Evolutionary conservation across 2,888 invertebrate species (phyloP), one percentile per base, ranked within the genome.

Genomic region (Autographa gamma): DNA sequence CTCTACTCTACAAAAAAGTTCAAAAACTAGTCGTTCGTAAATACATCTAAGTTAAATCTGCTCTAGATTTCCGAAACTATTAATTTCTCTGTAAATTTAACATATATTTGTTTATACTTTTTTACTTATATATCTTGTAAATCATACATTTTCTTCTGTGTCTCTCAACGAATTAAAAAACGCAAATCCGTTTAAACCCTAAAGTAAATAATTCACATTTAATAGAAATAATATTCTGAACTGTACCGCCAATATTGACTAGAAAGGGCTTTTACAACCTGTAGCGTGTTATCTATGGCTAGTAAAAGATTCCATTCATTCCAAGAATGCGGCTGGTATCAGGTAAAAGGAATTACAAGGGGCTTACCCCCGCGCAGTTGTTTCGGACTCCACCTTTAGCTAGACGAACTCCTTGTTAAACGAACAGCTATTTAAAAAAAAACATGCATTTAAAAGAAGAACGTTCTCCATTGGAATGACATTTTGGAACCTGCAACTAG

Each of bases 281-380:
- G 38, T 60, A 41, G 19, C 34, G 58, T 60, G 64, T 56, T 64
- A 56, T 60, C 54, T 43, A 34, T 41, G 5, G 8, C 4, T 48
- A 58, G 58, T 38, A 61, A 60, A 63, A 66, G 63, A 77, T 75
- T 73, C 71, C 69, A 70, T 76, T 74, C 52, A 63, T 83, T 78
- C 81, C 67, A 62, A 72, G 81, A 84, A 84, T 63, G 38, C 64
- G 60, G 34, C 54, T 56, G 63, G 64, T 52, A 66, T 73, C 81
- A 82, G 83, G 81, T 83, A 81, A 70, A 75, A 73, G 69, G 34
- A 38, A 68, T 62, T 77, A 74, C 48, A 70, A 70, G 67, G 70
- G 60, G 14, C 74, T 62, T 32, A 69, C 54, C 54, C 54, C 32
- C 60, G 56, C 41, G 25, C 63, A 48, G 31, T 32, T 60, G 56